Conservation (phyloP, 2,113 vertebrate genomes). For the Ochotona curzoniae region DNA sequence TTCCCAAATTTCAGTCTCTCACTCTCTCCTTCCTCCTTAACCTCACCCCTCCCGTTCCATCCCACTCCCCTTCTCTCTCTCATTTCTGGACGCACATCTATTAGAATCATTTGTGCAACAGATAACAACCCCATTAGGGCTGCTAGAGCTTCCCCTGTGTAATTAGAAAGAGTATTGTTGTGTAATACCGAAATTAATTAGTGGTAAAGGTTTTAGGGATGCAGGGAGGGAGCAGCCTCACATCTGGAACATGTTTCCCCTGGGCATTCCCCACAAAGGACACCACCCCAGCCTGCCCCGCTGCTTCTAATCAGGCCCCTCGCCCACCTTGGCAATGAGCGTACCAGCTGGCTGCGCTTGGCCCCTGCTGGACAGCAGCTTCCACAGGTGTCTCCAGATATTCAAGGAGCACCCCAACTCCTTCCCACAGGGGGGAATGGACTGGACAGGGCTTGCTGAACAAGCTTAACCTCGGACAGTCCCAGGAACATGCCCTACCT, state of each 20-base stretch:
- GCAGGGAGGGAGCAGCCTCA: slow-evolving; percentile 56
- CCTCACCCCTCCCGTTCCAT: fast-evolving
- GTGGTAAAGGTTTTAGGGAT: slow-evolving; percentile 64
- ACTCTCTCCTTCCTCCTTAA: fast-evolving
- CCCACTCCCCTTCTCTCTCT: background rate
- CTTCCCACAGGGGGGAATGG: background rate
- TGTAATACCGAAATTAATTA: slow-evolving; percentile 84
- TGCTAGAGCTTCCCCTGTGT: slow-evolving; percentile 63
- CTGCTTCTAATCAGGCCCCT: background rate
- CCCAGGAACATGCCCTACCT: background rate
- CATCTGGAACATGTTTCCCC: background rate
- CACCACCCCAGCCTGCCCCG: background rate
- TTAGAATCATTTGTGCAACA: slow-evolving; percentile 40
- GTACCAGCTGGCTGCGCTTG: background rate
- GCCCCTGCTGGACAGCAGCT: background rate
- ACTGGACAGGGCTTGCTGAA: background rate
- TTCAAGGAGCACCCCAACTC: background rate
- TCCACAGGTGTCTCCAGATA: background rate
- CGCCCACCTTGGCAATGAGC: background rate
- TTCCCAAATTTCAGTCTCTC: background rate
- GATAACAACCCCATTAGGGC: background rate
- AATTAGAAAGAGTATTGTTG: slow-evolving; percentile 80
- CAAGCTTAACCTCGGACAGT: background rate
- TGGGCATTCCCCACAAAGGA: background rate
- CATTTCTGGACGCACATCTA: background rate